Base-by-base conservation (phyloP, 2,888 invertebrate species). In the Mythimna loreyi region DNA sequence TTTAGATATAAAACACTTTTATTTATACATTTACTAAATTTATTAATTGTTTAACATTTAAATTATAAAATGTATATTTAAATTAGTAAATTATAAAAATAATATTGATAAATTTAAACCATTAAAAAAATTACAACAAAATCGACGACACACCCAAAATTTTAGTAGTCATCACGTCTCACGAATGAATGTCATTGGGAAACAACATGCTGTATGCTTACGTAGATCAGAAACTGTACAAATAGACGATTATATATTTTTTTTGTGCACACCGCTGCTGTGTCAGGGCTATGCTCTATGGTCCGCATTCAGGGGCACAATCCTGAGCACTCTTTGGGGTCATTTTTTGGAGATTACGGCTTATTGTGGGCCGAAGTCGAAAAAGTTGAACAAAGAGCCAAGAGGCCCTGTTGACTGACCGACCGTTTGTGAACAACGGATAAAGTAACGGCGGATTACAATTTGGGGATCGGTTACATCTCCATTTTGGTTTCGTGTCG, bases 321-420 rank as follows among this genome's bases (percentile, higher is more conserved):
- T 90, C 87, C 91, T 85, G 88, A 92, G 91, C 86, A 91, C 93
- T 91, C 92, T 94, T 95, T 94, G 94, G 96, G 96, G 96, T 96
- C 95, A 96, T 92, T 96, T 96, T 96, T 95, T 94, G 94, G 94
- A 93, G 95, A 94, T 95, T 94, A 94, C 89, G 90, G 85, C 83
- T 85, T 86, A 92, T 95, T 95, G 95, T 95, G 87, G 82, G 83
- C 77, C 85, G 75, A 83, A 93, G 92, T 93, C 92, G 92, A 94
- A 93, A 93, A 92, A 90, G 80, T 63, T 75, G 86, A 84, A 94
- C 93, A 94, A 95, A 92, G 86, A 84, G 82, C 82, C 82, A 75
- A 89, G 89, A 90, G 89, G 85, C 67, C 84, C 90, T 93, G 92
- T 93, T 93, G 94, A 94, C 93, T 92, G 94, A 93, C 94, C 94